These are phyloP conservation scores for Otus sunia DNA, from an alignment of 2,113 vertebrate genomes.

Conservation along the genomic window DNA sequence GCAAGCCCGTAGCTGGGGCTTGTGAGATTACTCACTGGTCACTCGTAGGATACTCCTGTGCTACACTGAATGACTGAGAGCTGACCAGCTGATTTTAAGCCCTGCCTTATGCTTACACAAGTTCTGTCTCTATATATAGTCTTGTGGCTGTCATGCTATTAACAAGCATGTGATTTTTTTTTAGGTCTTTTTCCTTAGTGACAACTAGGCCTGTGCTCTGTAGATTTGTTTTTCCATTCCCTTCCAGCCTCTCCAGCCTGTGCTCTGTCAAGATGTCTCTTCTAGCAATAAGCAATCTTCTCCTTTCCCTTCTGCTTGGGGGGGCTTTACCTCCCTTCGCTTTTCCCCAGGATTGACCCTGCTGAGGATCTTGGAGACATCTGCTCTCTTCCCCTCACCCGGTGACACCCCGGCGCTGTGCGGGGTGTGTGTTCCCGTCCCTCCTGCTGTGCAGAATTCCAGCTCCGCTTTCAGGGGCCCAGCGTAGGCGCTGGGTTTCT, in stretches of 20 bases:
- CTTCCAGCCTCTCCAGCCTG: background rate
- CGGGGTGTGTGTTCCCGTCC: background rate
- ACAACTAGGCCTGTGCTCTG: background rate
- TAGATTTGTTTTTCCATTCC: background rate
- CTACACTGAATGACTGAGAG: background rate
- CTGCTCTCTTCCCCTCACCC: background rate
- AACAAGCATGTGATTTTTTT: background rate
- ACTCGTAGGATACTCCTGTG: background rate
- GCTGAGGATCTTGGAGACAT: background rate
- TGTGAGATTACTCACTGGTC: background rate
- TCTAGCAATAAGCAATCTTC: background rate
- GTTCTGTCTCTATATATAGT: background rate
- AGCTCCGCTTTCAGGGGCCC: background rate
- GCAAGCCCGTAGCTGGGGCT: background rate
- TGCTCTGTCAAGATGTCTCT: background rate
- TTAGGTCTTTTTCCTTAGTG: background rate
- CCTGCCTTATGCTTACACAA: background rate
- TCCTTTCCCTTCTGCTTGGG: background rate
- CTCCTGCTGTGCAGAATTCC: background rate
- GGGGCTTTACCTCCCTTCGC: background rate
- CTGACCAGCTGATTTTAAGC: background rate
- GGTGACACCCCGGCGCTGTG: background rate
- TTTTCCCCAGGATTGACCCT: background rate
- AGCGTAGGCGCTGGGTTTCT: rapidly evolving
- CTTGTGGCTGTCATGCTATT: background rate